phyloP scores from a whole-genome alignment of 2,888 invertebrate genomes.

The Pristionchus fissidentatus region DNA sequence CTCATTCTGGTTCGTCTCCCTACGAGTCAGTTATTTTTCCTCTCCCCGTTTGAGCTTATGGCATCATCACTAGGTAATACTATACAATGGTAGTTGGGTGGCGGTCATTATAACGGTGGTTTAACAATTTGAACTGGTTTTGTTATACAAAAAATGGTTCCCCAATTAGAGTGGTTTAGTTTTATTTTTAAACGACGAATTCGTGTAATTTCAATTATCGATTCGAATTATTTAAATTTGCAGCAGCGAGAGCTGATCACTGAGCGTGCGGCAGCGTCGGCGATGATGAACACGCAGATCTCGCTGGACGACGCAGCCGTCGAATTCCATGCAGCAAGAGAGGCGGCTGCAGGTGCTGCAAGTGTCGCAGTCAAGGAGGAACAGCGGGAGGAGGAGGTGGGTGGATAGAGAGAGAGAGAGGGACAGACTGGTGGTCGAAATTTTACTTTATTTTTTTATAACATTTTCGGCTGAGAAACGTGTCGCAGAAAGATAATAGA shows the following conservation, averaged over 20 bases:
- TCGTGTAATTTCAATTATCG: background rate
- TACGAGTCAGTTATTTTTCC: conserved; percentile 47
- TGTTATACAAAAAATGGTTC: no score
- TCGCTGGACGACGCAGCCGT: background rate
- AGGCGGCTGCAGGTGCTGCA: background rate
- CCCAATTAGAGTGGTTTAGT: no score
- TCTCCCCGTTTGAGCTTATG: no score
- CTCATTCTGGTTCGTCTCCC: conserved; percentile 66
- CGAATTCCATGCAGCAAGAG: conserved; percentile 24
- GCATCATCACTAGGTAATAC: no score
- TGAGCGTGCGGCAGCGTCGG: conserved; percentile 12
- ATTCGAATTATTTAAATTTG: background rate
- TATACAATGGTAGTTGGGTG: no score
- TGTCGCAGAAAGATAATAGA: no score
- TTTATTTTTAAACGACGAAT: no score
- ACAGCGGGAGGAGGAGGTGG: conserved; percentile 7
- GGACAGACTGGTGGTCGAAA: background rate
- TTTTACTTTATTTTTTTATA: no score
- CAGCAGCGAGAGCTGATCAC: conserved; percentile 43
- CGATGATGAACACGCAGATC: conserved; percentile 11
- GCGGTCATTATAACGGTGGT: no score
- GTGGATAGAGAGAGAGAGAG: background rate
- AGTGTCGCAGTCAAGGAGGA: background rate
- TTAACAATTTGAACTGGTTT: no score
- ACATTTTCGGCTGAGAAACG: no score